Base-by-base conservation (phyloP, 1,140 invertebrate genomes). In the Drosophila kanapiae region DNA sequence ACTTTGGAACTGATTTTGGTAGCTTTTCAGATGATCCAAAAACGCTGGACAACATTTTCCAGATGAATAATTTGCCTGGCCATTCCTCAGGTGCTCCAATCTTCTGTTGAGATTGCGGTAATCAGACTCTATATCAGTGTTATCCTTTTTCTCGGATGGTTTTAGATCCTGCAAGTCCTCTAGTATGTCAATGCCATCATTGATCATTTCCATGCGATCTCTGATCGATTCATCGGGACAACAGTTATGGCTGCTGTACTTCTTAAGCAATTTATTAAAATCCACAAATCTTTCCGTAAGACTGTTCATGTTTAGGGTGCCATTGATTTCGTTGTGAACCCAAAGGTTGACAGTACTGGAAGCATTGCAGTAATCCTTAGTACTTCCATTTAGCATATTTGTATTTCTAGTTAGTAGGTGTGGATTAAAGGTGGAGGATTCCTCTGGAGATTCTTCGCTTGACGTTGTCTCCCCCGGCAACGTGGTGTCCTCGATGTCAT, bases 181-280 rank as follows among this genome's bases (percentile, higher is more conserved):
- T 16, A 86, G 47, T 2, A 53, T 35, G 33, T 82, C 82, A 3
- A 86, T 33, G 5, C 58, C 62, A 42, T 86, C 82, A 37, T 86
- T 56, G 7, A 82, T 68, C 4, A 76, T 48, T 56, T 86, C 82
- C 10, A 82, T 5, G n/a, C 75, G 63, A 54, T 82, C 75, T 6
- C 79, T 59, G n/a, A 86, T n/a, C 3, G 69, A 43, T 5, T 51
- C 40, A 35, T 87, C 76, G 10, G 75, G 75, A 33, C 75, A 79
- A 37, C 83, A 86, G 3, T 33, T 47, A 1, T 16, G 14, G 1
- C 14, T 40, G 0, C 27, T 6, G 9, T 65, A 13, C 0, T 47
- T 48, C 1, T 56, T 37, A 1, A 75, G 16, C 31, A 53, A 11
- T 31, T 49, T 18, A n/a, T 16, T 4, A 63, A 4, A 45, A 59